These are phyloP conservation scores for Apocheima hispidaria DNA, from an alignment of 2,888 invertebrate genomes.

Conservation along the genomic window DNA sequence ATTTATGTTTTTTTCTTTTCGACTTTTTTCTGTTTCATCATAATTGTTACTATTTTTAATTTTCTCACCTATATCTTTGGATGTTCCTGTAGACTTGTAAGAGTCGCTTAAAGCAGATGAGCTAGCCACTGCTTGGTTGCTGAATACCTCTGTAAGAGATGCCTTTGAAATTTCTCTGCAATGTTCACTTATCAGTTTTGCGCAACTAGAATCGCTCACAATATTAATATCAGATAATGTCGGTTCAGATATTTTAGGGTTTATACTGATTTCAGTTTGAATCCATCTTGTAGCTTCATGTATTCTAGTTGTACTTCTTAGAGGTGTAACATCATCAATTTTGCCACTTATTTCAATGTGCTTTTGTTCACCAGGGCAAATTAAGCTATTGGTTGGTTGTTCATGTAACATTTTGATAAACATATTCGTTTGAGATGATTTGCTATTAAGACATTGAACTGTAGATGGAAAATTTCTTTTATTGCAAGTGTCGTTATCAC, in stretches of 20 bases:
- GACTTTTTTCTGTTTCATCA: constrained; percentile 24
- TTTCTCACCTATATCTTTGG: constrained; percentile 30
- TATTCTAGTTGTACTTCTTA: constrained; percentile 40
- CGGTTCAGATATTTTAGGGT: constrained; percentile 76
- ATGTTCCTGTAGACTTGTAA: constrained; percentile 37
- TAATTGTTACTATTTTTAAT: constrained; percentile 15
- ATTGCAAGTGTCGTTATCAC: constrained; percentile 24
- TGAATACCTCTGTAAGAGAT: constrained; percentile 39
- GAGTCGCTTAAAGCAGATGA: constrained; percentile 22
- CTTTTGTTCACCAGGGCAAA: constrained; percentile 37
- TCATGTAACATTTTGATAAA: constrained; percentile 53
- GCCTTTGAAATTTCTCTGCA: constrained; percentile 51
- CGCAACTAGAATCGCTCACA: constrained; percentile 60
- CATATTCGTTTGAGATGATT: constrained; percentile 74
- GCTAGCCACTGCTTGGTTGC: constrained; percentile 18
- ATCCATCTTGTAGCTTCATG: constrained; percentile 69
- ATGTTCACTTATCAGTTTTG: constrained; percentile 61
- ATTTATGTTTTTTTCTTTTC: constrained; percentile 21
- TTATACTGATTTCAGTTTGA: constrained; percentile 79
- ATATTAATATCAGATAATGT: constrained; percentile 71
- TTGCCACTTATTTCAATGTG: constrained; percentile 14
- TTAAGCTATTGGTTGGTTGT: constrained; percentile 47
- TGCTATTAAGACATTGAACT: constrained; percentile 35
- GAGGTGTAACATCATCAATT: constrained; percentile 23
- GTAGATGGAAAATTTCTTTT: constrained; percentile 14